Evolutionary conservation across 1,140 invertebrate genomes (phyloP), one percentile per base, ranked within the genome.

Genomic region (Doryteuthis pealeii): DNA sequence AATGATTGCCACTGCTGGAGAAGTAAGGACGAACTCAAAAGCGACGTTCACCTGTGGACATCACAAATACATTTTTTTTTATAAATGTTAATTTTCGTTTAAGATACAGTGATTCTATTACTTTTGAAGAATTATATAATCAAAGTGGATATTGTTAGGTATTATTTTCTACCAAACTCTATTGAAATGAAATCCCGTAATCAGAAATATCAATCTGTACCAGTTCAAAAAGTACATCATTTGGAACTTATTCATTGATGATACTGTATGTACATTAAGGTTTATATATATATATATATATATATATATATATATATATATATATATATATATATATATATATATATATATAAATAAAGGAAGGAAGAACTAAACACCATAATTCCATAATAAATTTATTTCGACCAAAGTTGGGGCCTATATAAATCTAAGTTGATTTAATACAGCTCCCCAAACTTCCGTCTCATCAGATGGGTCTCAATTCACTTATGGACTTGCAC

Each of bases 281-380:
- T 49, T 10, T 49, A 49, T 49, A 49, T 49, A 49, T 49, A 49
- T 49, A 49, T 49, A 49, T 49, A 49, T 49, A 49, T 49, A 49
- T 49, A 49, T 49, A 49, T 49, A 49, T 49, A 49, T 49, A 49
- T 49, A 49, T 49, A 49, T 49, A 49, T 49, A 49, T 10, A 49
- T 49, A 49, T 22, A 49, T 49, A 49, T 49, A 22, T 49, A 49
- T 49, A 22, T 49, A 49, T 49, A 22, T 49, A 49, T 49, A 49
- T n/a, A n/a, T n/a, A n/a, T n/a, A n/a, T n/a, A n/a, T n/a, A n/a
- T n/a, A n/a, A n/a, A n/a, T n/a, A n/a, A n/a, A n/a, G n/a, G n/a
- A n/a, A n/a, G n/a, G n/a, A n/a, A n/a, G n/a, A n/a, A n/a, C n/a
- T n/a, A n/a, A n/a, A n/a, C n/a, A n/a, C n/a, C n/a, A n/a, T n/a